Evolutionary conservation across 1,140 invertebrate genomes (phyloP), one percentile per base, ranked within the genome.

Genomic region (Acromyrmex charruanus): DNA sequence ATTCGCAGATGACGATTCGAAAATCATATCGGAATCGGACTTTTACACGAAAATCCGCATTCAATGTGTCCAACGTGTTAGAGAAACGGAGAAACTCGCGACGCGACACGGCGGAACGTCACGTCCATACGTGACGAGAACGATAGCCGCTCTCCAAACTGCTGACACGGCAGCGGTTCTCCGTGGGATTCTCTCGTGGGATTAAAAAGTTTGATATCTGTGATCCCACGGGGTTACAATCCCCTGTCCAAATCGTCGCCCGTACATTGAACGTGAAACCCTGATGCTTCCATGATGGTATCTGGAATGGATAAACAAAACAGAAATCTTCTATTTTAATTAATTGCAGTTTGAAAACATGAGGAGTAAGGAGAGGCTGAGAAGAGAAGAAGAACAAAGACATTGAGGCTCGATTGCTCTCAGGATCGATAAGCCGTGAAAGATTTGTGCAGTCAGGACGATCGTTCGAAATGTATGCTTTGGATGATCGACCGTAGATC

Each of bases 41-140:
- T 63, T 74, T 75, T 35, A 18, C 69, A 49, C 0, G n/a, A 61
- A 58, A 84, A 51, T 44, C 55, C 16, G 21, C 39, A 44, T 44
- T 44, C 39, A 44, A 44, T 7, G 18, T 35, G 39, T 39, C 39
- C 66, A 44, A 7, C 31, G 49, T 16, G 18, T 9, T n/a, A 2
- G 80, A 49, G 55, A 10, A 74, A 84, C 66, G 12, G 35, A 59
- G 66, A 31, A 49, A 74, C 53, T 74, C 66, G 80, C 18, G 35
- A 1, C 68, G 68, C 16, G 53, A 79, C 68, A 31, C 80, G 55
- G 44, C 2, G 35, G 16, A 61, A 61, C 58, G 65, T 69, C 77
- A 69, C 69, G 80, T 61, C 39, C 69, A 84, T 84, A 75, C 53
- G 69, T 75, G 80, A 75, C 69, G 80, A 49, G 69, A 84, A 84